Conservation (phyloP, 2,888 invertebrate species). For the Eupithecia exiguata region DNA sequence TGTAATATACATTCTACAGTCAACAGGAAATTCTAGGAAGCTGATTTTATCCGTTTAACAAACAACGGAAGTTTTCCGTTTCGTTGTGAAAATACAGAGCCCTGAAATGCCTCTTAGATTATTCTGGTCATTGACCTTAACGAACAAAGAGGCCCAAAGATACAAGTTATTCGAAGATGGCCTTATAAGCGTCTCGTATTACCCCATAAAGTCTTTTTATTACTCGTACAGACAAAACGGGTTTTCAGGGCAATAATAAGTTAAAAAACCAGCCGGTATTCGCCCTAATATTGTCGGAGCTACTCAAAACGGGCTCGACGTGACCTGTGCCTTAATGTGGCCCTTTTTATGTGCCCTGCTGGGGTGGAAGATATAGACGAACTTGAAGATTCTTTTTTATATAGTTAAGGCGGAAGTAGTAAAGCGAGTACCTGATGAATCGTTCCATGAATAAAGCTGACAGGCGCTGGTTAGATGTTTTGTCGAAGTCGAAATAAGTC, state of each 20-base stretch:
- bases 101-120: slow-evolving; percentile 3
- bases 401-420: slow-evolving; percentile 1
- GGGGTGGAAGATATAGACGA: slow-evolving; percentile 6
- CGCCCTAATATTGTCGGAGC: slow-evolving; percentile 70
- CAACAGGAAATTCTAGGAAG: background rate
- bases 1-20: background rate
- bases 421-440: background rate
- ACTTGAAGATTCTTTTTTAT: slow-evolving; percentile 29
- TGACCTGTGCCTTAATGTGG: slow-evolving; percentile 66
- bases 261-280: slow-evolving; percentile 67
- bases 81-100: background rate
- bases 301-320: slow-evolving; percentile 71
- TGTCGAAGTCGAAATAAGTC: background rate
- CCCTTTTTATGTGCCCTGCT: slow-evolving; percentile 52
- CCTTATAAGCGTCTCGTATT: slow-evolving; percentile 55
- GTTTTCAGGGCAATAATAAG: slow-evolving; percentile 70
- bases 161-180: slow-evolving; percentile 34
- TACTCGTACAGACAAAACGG: slow-evolving; percentile 67
- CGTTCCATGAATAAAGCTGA: background rate
- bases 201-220: slow-evolving; percentile 58
- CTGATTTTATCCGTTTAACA: background rate
- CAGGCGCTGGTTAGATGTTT: background rate
- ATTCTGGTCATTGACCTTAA: slow-evolving; percentile 1
- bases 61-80: background rate
- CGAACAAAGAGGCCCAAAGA: slow-evolving; percentile 3